Evolutionary conservation across 2,888 invertebrate genomes (phyloP).

Genomic region (Apantesis nais): DNA sequence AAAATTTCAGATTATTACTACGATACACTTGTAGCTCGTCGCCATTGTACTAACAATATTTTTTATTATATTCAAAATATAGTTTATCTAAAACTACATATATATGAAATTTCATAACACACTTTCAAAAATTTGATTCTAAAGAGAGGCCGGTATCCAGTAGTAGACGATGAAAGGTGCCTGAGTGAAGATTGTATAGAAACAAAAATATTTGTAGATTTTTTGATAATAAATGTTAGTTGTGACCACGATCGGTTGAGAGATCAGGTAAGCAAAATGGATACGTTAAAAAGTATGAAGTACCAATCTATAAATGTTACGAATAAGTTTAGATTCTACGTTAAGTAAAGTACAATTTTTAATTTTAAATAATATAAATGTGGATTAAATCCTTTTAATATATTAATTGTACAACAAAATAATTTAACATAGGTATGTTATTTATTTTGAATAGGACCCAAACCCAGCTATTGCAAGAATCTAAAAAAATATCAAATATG

Average conservation of each 20-base stretch:
- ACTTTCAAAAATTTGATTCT: not conserved
- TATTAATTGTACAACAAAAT: constrained; percentile 33
- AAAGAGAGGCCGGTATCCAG: too few species aligned
- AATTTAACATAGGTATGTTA: constrained; percentile 30
- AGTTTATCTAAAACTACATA: not conserved
- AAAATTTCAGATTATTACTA: constrained; percentile 74
- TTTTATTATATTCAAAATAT: constrained; percentile 20
- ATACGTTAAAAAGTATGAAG: not conserved
- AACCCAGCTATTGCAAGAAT: constrained; percentile 73
- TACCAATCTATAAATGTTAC: not conserved
- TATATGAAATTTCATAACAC: not conserved
- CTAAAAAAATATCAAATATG: constrained; percentile 60
- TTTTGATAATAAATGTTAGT: not conserved
- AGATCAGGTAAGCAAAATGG: not conserved
- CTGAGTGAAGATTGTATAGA: not conserved
- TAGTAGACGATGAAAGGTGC: too few species aligned
- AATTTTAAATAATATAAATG: constrained; percentile 7
- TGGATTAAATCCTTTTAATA: constrained; percentile 9
- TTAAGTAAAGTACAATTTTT: not conserved
- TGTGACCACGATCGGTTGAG: not conserved
- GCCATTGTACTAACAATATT: constrained; percentile 54
- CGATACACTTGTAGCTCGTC: constrained; percentile 72
- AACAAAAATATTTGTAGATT: not conserved
- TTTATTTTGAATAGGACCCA: constrained; percentile 64
- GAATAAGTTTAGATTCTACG: not conserved